Evolutionary conservation across 2,113 vertebrate genomes (phyloP).

Genomic region (Mastomys coucha): DNA sequence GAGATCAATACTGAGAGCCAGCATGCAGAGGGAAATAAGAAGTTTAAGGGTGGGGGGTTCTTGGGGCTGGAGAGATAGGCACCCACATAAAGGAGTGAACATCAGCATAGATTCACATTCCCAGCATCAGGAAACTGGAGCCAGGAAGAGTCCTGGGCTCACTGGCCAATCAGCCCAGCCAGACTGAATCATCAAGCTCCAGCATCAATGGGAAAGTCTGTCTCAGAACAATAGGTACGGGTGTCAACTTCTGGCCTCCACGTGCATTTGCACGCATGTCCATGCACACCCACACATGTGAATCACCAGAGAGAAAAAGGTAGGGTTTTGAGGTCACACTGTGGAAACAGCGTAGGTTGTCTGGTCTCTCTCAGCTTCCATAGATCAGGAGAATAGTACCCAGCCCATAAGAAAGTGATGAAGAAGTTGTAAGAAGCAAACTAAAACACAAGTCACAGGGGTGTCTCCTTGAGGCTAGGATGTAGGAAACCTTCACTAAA

Average conservation of each 20-base stretch:
- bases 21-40: not conserved
- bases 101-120: not conserved
- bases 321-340: not conserved
- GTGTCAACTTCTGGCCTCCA: not conserved
- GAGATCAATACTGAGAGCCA: not conserved
- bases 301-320: not conserved
- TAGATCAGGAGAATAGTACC: not conserved
- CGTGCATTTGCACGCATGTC: too few species aligned
- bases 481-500: not conserved
- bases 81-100: not conserved
- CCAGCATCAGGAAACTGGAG: not conserved
- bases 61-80: not conserved
- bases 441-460: not conserved
- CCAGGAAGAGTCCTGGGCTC: not conserved
- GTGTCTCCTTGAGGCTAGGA: not conserved
- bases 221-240: not conserved
- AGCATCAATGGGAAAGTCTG: not conserved
- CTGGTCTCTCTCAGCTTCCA: conserved; percentile 1
- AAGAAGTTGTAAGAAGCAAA: not conserved
- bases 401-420: not conserved
- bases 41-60: not conserved
- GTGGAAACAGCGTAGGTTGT: too few species aligned
- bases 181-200: too few species aligned
- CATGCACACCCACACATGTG: not conserved
- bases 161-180: not conserved